phyloP scores from a whole-genome alignment of 2,113 vertebrate genomes.

The Pluvianellus socialis region DNA sequence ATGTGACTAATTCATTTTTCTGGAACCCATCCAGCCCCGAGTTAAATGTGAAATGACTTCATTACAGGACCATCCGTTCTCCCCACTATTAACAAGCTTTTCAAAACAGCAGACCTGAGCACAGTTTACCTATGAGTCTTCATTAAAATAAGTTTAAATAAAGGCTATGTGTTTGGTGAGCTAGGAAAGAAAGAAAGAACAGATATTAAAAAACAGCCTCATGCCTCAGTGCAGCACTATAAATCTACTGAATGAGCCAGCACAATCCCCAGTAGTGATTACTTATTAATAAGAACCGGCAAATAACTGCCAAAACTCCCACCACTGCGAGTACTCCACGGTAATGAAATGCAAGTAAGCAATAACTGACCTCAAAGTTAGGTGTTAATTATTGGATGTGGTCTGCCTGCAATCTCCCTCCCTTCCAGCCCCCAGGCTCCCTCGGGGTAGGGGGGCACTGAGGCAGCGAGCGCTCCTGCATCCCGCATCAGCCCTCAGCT shows the following conservation, averaged over 20 bases:
- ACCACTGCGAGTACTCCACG: constrained; percentile 30
- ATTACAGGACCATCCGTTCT: constrained; percentile 8
- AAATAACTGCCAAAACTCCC: constrained; percentile 64
- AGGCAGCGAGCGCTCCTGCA: background rate
- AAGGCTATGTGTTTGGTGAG: constrained; percentile 34
- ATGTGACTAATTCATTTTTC: constrained; percentile 54
- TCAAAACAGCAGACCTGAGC: constrained; percentile 49
- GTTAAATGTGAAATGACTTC: constrained; percentile 58
- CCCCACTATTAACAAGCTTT: constrained; percentile 28
- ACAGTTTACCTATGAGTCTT: constrained; percentile 41
- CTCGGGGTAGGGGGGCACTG: background rate
- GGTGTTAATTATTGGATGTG: constrained; percentile 57
- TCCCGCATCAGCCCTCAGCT: background rate
- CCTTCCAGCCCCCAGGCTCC: background rate
- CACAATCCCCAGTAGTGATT: constrained; percentile 65
- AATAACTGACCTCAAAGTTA: constrained; percentile 61
- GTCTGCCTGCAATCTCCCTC: background rate
- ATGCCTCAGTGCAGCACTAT: constrained; percentile 66
- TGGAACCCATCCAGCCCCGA: constrained; percentile 19
- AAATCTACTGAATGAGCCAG: constrained; percentile 68
- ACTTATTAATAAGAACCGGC: constrained; percentile 70
- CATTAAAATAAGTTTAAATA: constrained; percentile 65
- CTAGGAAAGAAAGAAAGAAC: constrained; percentile 18
- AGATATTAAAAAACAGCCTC: constrained; percentile 60
- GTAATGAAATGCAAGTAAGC: constrained; percentile 71